These are phyloP conservation scores for Nemoura dubitans DNA, from an alignment of 2,888 invertebrate genomes.

Conservation along the genomic window DNA sequence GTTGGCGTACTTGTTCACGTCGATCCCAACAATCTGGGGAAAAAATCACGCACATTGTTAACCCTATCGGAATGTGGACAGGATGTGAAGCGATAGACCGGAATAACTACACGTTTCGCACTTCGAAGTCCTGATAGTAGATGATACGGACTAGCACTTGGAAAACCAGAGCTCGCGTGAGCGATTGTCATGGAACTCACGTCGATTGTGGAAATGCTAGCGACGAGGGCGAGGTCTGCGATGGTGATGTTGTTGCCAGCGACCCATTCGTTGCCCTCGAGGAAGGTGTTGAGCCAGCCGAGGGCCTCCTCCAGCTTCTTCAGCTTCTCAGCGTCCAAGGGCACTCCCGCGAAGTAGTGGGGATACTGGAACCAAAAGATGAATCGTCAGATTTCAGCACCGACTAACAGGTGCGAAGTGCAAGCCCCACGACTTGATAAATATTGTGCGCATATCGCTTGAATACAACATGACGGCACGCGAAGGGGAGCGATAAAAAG, in stretches of 20 bases:
- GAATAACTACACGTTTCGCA: too few species aligned
- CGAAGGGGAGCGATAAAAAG: too few species aligned
- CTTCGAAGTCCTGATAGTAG: too few species aligned
- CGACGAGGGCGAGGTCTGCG: conserved; percentile 77
- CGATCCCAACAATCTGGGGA: conserved; percentile 64
- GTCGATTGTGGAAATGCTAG: conserved; percentile 75
- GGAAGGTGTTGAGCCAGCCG: conserved; percentile 74
- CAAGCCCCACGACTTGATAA: too few species aligned
- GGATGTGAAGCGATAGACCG: conserved; percentile 13
- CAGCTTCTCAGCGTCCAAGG: conserved; percentile 72
- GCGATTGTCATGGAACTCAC: conserved; percentile 57
- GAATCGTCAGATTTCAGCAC: background rate
- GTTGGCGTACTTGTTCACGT: conserved; percentile 75
- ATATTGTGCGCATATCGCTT: too few species aligned
- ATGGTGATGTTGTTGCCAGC: conserved; percentile 79
- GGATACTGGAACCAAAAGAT: conserved; percentile 64
- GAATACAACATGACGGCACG: too few species aligned
- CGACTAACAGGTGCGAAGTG: too few species aligned
- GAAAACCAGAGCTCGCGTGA: background rate
- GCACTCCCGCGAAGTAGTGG: conserved; percentile 68
- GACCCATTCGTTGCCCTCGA: conserved; percentile 74
- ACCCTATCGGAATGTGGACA: background rate
- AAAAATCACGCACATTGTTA: background rate
- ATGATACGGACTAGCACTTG: too few species aligned
- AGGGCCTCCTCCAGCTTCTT: conserved; percentile 75